Base-by-base conservation (phyloP, 2,888 invertebrate species). In the Chironomus tentans region DNA sequence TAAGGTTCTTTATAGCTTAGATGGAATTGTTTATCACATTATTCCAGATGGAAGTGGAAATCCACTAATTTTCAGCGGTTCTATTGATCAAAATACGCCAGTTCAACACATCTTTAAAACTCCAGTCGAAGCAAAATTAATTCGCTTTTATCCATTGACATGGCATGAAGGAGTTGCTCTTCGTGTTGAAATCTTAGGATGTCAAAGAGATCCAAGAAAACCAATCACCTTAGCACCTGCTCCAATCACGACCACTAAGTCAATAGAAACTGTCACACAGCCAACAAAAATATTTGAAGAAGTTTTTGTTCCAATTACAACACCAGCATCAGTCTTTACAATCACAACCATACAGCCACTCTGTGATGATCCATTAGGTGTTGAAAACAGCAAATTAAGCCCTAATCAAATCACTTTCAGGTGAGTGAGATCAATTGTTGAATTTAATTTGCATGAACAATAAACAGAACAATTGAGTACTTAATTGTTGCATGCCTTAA, bases 101-200 rank as follows among this genome's bases (percentile, higher is more conserved):
- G 84, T 88, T 0, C 85, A 87, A 79, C 89, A 91, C 79, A 86
- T 90, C 79, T 90, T 95, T 78, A 83, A 87, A 22, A 85, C 87
- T 3, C 93, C 94, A 0, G 86, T 95, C 71, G 93, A 93, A 81
- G 92, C 94, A 0, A 88, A 88, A 79, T 87, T 89, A 22, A 81
- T 95, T 7, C 87, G 92, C 77, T 85, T 95, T 77, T 87, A 87
- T 78, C 95, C 95, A 0, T 83, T 89, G 28, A 88, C 91, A 3
- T 95, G 93, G 93, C 88, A 91, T 79, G 87, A 88, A 4, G 86
- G 84, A 61, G 86, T 88, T 77, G 86, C 91, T 0, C 83, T 94
- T 78, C 85, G 90, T 77, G 85, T 92, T 38, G 93, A 94, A 79
- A 81, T 94, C 7, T 86, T 94, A 61, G 93, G 94, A 4, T 95